Evolutionary conservation across 2,888 invertebrate genomes (phyloP).

Genomic region (Thymelicus acteon): DNA sequence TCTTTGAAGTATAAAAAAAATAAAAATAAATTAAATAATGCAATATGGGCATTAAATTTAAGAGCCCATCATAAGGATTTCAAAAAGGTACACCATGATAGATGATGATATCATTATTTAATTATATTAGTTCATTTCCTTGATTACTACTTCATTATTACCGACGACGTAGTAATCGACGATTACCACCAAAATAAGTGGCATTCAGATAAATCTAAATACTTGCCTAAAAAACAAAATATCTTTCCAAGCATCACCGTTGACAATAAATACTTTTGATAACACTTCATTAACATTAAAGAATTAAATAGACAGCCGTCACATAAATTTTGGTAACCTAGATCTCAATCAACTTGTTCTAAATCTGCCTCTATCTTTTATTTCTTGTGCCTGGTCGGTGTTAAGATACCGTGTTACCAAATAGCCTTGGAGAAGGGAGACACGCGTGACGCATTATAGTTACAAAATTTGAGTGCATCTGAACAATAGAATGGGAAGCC

Average conservation of each 20-base stretch:
- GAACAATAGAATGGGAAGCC: constrained; percentile 71
- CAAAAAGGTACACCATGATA: no score
- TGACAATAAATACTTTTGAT: background rate
- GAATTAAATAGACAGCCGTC: constrained; percentile 12
- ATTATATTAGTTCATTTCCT: no score
- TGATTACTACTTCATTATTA: no score
- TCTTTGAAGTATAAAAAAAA: no score
- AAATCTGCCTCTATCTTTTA: constrained; percentile 10
- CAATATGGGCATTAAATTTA: no score
- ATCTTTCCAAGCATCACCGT: background rate
- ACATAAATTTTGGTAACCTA: constrained; percentile 13
- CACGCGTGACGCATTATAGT: constrained; percentile 62
- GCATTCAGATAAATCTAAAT: background rate
- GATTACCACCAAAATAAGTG: no score
- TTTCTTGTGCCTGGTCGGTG: constrained; percentile 11
- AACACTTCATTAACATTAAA: constrained; percentile 1
- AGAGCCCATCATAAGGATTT: no score
- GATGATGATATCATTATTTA: no score
- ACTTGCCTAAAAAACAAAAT: background rate
- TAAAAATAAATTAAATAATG: no score
- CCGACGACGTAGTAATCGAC: no score
- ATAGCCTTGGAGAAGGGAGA: constrained; percentile 58
- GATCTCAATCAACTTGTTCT: constrained; percentile 22
- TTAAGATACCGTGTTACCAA: constrained; percentile 6
- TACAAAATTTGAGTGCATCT: constrained; percentile 65